Conservation (phyloP, 1,140 invertebrate species). For the Meloidogyne floridensis region DNA sequence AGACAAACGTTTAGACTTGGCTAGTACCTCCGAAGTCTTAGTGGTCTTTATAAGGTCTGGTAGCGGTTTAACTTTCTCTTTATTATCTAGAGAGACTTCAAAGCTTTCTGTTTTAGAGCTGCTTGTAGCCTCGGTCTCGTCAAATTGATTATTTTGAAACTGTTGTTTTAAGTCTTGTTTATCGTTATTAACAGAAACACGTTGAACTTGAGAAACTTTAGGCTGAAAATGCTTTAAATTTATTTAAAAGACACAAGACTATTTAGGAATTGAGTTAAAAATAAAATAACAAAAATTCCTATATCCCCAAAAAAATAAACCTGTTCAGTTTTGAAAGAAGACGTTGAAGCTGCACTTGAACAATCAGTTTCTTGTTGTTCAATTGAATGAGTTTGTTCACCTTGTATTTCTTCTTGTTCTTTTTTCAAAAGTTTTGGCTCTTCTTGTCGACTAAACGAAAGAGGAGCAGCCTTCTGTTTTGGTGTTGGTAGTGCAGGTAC, state of each 20-base stretch:
- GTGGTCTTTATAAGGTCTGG: neutral
- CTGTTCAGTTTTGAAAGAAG: neutral
- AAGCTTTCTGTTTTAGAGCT: neutral
- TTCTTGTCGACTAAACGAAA: neutral
- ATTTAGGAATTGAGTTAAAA: too few relatives aligned
- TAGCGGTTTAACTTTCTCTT: neutral
- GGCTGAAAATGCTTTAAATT: too few relatives aligned
- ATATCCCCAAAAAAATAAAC: neutral
- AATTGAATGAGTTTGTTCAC: neutral
- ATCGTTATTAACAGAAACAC: too few relatives aligned
- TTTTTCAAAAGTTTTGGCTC: neutral
- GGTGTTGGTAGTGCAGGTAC: neutral
- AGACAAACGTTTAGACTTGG: constrained; percentile 3
- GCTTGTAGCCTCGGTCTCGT: neutral
- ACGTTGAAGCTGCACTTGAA: neutral
- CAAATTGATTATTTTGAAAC: neutral
- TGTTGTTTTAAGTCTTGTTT: neutral
- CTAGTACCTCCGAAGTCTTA: neutral
- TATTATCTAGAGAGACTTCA: neutral
- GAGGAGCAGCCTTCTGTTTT: neutral
- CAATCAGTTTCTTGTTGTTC: neutral
- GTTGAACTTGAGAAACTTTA: too few relatives aligned
- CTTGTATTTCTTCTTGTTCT: neutral
- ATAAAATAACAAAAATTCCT: too few relatives aligned
- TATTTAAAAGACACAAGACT: too few relatives aligned